phyloP scores from a whole-genome alignment of 2,113 vertebrate species.

The Platichthys flesus region DNA sequence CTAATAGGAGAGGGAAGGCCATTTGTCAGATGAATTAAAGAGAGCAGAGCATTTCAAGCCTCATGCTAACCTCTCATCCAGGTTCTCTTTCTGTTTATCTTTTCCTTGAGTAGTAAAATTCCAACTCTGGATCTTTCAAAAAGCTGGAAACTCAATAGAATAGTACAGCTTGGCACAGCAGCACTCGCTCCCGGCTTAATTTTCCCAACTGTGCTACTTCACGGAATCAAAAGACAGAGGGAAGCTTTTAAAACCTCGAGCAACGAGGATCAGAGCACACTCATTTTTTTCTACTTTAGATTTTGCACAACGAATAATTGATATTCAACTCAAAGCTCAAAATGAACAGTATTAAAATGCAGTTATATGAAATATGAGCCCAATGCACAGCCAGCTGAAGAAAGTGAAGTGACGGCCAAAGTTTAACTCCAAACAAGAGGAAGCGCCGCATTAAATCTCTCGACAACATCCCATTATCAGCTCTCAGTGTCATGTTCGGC shows the following conservation, averaged over 20 bases:
- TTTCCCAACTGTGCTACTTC: not conserved
- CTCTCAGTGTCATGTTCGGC: constrained; percentile 45
- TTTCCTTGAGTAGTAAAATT: constrained; percentile 7
- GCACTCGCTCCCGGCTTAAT: not conserved
- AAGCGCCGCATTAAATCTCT: constrained; percentile 13
- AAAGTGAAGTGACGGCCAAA: not conserved
- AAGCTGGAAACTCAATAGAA: constrained; percentile 13
- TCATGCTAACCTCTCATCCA: not conserved
- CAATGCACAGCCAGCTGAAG: not conserved
- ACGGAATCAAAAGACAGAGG: constrained; percentile 6
- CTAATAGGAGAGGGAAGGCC: too few relatives aligned
- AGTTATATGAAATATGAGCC: not conserved
- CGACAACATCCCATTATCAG: constrained; percentile 57
- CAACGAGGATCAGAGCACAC: not conserved
- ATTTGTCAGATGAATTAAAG: too few relatives aligned
- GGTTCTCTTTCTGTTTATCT: not conserved
- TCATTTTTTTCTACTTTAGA: not conserved
- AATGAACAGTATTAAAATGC: not conserved
- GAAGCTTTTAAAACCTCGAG: not conserved
- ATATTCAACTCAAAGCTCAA: not conserved
- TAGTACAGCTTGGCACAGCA: not conserved
- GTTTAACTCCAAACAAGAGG: constrained; percentile 10
- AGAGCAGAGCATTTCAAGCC: not conserved
- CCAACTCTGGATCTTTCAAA: constrained; percentile 26
- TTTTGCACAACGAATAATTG: not conserved